A percentile compares a stretch with the other conserved stretches of the same genome.
Evolutionary conservation across 2,113 vertebrate species (phyloP).

Genomic region (Lamprologus sp.): DNA sequence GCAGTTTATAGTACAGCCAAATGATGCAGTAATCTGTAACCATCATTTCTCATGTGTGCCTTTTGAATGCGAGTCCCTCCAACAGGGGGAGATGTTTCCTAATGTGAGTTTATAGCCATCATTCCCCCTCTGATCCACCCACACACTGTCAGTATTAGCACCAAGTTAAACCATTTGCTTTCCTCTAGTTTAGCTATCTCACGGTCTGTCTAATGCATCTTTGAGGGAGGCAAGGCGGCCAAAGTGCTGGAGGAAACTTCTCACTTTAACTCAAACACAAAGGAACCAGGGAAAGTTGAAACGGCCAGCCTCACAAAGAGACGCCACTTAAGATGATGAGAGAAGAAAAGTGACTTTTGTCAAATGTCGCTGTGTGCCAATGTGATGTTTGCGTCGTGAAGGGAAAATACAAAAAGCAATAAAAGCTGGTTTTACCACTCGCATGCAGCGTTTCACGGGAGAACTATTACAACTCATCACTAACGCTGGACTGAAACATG

Average conservation of each 20-base stretch:
- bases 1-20: slow-evolving; percentile 24
- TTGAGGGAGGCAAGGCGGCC: slow-evolving; percentile 10
- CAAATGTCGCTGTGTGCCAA: slow-evolving; percentile 15
- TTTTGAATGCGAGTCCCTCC: slow-evolving; percentile 29
- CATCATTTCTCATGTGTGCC: slow-evolving; percentile 10
- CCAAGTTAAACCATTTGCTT: slow-evolving; percentile 56
- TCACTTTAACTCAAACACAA: background rate
- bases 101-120: slow-evolving; percentile 48
- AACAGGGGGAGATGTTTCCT: slow-evolving; percentile 75
- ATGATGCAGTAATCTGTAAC: slow-evolving; percentile 36
- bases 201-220: slow-evolving; percentile 39
- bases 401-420: slow-evolving; percentile 20
- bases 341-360: slow-evolving; percentile 25
- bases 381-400: slow-evolving; percentile 21
- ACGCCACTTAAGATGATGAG: background rate
- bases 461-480: slow-evolving; percentile 41
- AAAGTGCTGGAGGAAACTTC: background rate
- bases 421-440: slow-evolving; percentile 39
- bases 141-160: slow-evolving; percentile 62
- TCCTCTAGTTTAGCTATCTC: slow-evolving; percentile 57
- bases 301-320: slow-evolving; percentile 16
- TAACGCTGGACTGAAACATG: slow-evolving; percentile 29
- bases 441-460: slow-evolving; percentile 21
- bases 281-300: slow-evolving; percentile 15
- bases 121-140: slow-evolving; percentile 43